Evolutionary conservation across 2,888 invertebrate genomes (phyloP).

Genomic region (Rhingia rostrata): DNA sequence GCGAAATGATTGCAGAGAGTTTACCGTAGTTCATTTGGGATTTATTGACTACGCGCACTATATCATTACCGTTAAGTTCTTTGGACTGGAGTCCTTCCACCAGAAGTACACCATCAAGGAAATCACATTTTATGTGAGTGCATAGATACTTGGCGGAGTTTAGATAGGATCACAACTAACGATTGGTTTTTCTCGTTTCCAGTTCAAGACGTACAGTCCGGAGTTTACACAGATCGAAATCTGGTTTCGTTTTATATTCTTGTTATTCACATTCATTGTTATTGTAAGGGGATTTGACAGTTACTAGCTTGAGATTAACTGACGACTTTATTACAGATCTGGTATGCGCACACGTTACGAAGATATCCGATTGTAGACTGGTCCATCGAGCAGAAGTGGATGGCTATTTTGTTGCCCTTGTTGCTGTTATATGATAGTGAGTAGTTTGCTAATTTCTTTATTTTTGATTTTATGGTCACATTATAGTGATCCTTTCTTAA

Average conservation of each 20-base stretch:
- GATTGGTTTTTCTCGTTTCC: constrained; percentile 80
- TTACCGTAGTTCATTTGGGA: constrained; percentile 94
- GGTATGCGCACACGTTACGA: constrained; percentile 94
- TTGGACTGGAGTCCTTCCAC: constrained; percentile 92
- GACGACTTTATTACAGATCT: constrained; percentile 88
- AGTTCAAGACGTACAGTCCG: constrained; percentile 98
- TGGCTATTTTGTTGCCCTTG: constrained; percentile 92
- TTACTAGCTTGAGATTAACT: not conserved
- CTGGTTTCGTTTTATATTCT: constrained; percentile 97
- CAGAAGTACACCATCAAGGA: constrained; percentile 92
- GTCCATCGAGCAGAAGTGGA: constrained; percentile 99
- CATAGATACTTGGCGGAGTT: not conserved
- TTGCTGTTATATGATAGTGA: constrained; percentile 96
- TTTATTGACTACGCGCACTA: constrained; percentile 95
- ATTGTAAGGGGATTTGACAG: constrained; percentile 87
- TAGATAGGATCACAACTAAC: not conserved
- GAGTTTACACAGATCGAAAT: constrained; percentile 98
- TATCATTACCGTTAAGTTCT: constrained; percentile 91
- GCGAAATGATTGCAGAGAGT: constrained; percentile 92
- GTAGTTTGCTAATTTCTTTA: constrained; percentile 76
- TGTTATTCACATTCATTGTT: constrained; percentile 92
- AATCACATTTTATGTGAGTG: constrained; percentile 92
- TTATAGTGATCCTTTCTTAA: not conserved
- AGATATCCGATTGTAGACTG: constrained; percentile 95
- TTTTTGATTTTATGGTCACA: not conserved